Percentiles rank a stretch among this genome's conserved stretches.
Evolutionary conservation across 2,888 invertebrate species (phyloP).

Genomic region (Venusia cambrica): DNA sequence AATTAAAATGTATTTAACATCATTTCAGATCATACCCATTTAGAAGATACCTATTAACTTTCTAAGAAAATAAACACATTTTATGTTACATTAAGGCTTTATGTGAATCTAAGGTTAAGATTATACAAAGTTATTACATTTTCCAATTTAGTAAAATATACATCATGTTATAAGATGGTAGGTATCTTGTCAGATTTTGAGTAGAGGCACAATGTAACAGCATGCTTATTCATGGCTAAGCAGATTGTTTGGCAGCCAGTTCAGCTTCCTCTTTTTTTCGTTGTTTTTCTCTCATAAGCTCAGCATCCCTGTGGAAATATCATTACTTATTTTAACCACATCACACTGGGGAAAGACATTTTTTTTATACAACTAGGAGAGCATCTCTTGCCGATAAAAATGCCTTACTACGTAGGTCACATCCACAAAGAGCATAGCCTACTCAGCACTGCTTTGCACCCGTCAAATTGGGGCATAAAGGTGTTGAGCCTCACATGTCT

Average conservation of each 20-base stretch:
- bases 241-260: constrained; percentile 49
- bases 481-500: no score
- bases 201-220: constrained; percentile 8
- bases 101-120: constrained; percentile 46
- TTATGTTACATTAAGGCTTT: constrained; percentile 53
- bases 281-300: constrained; percentile 94
- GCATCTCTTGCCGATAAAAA: no score
- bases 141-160: constrained; percentile 37
- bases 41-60: constrained; percentile 37
- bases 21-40: constrained; percentile 47
- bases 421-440: no score
- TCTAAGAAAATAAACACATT: constrained; percentile 46
- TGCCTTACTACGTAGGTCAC: no score
- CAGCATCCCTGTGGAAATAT: constrained; percentile 89
- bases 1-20: constrained; percentile 40
- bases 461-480: no score
- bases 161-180: constrained; percentile 39
- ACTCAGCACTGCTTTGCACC: no score
- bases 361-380: no score
- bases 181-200: constrained; percentile 7
- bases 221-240: constrained; percentile 46
- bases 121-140: constrained; percentile 47
- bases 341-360: no score
- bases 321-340: no score
- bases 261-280: constrained; percentile 83